Percentiles rank a stretch among this genome's conserved stretches.
phyloP scores from a whole-genome alignment of 2,888 invertebrate species.

The Tachina grossa region DNA sequence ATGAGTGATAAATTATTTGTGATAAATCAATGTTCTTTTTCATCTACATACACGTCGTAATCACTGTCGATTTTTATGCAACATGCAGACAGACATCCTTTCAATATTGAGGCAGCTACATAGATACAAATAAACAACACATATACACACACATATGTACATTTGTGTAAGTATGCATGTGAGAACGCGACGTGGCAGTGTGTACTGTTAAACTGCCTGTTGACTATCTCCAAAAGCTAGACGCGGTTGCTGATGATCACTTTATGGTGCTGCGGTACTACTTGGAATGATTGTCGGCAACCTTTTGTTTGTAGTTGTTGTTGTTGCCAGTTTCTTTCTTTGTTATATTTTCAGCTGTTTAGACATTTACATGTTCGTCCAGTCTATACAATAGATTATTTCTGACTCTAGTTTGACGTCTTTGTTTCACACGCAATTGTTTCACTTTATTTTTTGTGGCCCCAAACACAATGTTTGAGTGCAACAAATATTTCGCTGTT shows the following conservation, averaged over 20 bases:
- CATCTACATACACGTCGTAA: conserved; percentile 60
- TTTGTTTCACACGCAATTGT: conserved; percentile 71
- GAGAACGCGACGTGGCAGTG: not conserved
- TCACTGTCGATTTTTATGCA: conserved; percentile 70
- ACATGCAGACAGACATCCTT: conserved; percentile 18
- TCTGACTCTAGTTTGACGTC: conserved; percentile 67
- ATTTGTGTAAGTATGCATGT: not conserved
- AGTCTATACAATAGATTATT: conserved; percentile 68
- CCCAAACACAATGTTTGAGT: conserved; percentile 16
- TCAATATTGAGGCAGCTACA: conserved; percentile 27
- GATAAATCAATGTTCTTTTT: conserved; percentile 75
- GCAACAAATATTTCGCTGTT: conserved; percentile 44
- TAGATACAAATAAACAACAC: not conserved
- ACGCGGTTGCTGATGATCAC: conserved; percentile 55
- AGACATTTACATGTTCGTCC: conserved; percentile 69
- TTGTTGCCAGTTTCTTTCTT: conserved; percentile 18
- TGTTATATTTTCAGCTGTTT: conserved; percentile 62
- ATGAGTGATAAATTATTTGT: conserved; percentile 77
- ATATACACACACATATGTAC: not conserved
- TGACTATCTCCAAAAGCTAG: conserved; percentile 51
- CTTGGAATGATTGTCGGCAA: conserved; percentile 65
- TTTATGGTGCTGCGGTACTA: conserved; percentile 57
- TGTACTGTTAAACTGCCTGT: conserved; percentile 28
- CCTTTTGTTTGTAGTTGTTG: conserved; percentile 30
- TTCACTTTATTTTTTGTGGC: not conserved